These are phyloP conservation scores for Eulemur coronatus DNA, from an alignment of 2,797 vertebrate species.

Conservation along the genomic window DNA sequence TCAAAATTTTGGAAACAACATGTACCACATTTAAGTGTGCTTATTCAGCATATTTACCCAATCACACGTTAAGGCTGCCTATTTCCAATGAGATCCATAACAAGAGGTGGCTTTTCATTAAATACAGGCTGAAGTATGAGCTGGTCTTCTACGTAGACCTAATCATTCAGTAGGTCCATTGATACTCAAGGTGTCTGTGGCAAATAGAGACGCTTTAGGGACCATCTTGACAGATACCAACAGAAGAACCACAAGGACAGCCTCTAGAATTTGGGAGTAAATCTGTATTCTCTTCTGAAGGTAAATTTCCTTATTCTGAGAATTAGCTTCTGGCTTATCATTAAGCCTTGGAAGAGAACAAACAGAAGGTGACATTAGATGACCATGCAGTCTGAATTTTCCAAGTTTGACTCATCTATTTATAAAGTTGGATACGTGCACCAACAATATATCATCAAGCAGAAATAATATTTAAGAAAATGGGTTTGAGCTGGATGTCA, in stretches of 20 bases:
- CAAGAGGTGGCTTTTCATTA: not conserved
- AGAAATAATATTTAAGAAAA: not conserved
- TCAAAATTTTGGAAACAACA: not conserved
- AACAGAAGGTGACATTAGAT: not conserved
- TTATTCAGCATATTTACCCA: not conserved
- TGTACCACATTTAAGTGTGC: not conserved
- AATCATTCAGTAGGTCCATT: not conserved
- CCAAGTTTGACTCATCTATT: not conserved
- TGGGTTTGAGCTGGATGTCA: fast-evolving
- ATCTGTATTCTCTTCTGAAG: not conserved
- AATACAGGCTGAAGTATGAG: not conserved
- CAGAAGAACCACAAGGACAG: not conserved
- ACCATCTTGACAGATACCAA: no score
- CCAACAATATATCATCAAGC: not conserved
- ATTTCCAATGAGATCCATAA: not conserved
- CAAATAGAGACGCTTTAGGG: not conserved
- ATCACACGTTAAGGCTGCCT: not conserved
- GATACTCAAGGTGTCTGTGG: not conserved
- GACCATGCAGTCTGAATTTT: not conserved
- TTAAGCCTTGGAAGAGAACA: not conserved
- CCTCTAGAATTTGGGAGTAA: not conserved
- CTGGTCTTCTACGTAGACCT: not conserved
- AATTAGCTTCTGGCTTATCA: not conserved
- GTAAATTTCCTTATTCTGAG: not conserved
- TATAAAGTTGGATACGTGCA: not conserved